Base-by-base conservation (phyloP, 1,140 invertebrate genomes). In the Armadillidium nasatum region DNA sequence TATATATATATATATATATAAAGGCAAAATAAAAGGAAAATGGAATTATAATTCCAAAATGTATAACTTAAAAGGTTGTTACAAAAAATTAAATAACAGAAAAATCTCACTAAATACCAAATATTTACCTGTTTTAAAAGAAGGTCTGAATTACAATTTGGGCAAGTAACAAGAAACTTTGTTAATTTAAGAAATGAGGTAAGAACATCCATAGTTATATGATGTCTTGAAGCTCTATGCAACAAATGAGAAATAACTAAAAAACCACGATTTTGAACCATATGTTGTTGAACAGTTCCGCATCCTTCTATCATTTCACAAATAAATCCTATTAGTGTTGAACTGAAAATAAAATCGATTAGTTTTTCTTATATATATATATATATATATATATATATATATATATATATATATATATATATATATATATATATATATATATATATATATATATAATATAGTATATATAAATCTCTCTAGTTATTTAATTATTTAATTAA, bases 211-310 rank as follows among this genome's bases (percentile, higher is more conserved):
- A 94, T 90, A 0, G 94, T 97, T 4, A 99, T 88, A 86, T 98
- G 96, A 83, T 97, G 94, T 80, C 95, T 88, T 13, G 76, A 79
- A 23, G 79, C 94, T 84, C 95, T 90, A 84, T 97, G 95, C 77
- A 99, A 88, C 88, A 98, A 93, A 84, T 95, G 96, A 80, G 96
- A 97, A 84, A 99, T 98, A 67, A 99, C 96, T 79, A 99, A 88
- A 86, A 99, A 99, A 66, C 97, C 97, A 82, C 96, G 88, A 84
- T 95, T 97, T 86, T 98, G 97, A 84, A 98, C 93, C 92, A 99
- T 96, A 84, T 99, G 97, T 84, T 99, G 97, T 84, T 99, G 97
- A 75, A 99, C 95, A 15, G 94, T 98, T 82, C 93, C 91, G 78
- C 96, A 99, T 70, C 93, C 95, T 84, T 98, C 95, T 74, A 99